phyloP scores from a whole-genome alignment of 2,113 vertebrate species.

The Oreamnos americanus region DNA sequence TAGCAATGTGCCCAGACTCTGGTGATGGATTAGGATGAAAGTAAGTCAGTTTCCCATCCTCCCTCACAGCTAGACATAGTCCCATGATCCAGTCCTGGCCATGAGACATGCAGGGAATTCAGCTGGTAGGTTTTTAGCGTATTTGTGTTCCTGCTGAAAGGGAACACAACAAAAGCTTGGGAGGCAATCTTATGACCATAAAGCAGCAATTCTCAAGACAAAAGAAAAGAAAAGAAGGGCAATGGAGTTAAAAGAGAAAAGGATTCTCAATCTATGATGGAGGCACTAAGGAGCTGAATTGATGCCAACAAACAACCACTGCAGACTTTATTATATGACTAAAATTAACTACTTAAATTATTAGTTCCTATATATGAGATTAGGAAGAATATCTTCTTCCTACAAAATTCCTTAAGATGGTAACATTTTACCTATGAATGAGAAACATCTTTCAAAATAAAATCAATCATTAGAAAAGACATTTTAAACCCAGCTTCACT shows the following conservation, averaged over 20 bases:
- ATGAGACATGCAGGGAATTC: background rate
- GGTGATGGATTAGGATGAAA: background rate
- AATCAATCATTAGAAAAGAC: background rate
- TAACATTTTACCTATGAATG: background rate
- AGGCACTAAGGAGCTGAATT: background rate
- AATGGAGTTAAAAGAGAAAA: background rate
- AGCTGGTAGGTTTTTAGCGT: background rate
- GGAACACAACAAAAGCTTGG: background rate
- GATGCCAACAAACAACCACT: background rate
- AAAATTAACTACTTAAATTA: background rate
- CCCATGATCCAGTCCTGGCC: background rate
- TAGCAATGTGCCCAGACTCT: background rate
- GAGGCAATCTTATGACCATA: background rate
- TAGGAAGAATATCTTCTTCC: background rate
- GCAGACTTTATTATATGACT: background rate
- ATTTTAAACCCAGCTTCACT: background rate
- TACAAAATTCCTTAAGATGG: background rate
- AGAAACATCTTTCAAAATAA: background rate
- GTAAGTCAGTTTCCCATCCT: background rate
- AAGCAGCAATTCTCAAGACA: background rate
- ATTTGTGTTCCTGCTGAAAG: background rate
- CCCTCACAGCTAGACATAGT: background rate
- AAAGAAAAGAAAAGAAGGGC: background rate
- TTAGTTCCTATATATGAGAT: background rate
- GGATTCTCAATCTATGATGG: background rate